Evolutionary conservation across 2,113 vertebrate genomes (phyloP).

Genomic region (Tor tambroides): DNA sequence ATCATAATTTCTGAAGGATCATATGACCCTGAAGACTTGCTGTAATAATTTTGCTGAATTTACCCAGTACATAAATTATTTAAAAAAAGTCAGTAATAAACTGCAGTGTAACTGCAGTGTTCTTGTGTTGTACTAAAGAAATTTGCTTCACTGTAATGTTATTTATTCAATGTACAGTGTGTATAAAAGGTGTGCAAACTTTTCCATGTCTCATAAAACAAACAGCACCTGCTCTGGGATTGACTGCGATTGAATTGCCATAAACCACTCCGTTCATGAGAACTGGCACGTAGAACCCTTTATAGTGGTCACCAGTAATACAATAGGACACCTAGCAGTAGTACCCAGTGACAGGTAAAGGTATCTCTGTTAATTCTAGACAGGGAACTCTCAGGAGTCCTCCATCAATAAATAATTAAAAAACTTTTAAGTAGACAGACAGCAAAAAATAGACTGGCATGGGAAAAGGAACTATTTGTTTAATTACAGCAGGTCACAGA

Average conservation of each 20-base stretch:
- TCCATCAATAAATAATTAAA: slow-evolving; percentile 53
- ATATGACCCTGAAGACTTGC: background rate
- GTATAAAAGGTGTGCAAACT: background rate
- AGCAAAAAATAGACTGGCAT: slow-evolving; percentile 34
- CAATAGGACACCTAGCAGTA: slow-evolving; percentile 42
- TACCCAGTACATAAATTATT: background rate
- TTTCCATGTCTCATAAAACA: background rate
- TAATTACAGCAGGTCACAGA: slow-evolving; percentile 45
- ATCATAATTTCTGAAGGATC: background rate
- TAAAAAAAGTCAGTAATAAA: background rate
- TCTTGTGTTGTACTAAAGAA: background rate
- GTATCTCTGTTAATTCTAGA: slow-evolving; percentile 53
- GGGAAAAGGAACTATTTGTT: slow-evolving; percentile 41
- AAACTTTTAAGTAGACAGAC: slow-evolving; percentile 3
- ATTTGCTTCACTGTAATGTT: background rate
- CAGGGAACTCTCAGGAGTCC: slow-evolving; percentile 22
- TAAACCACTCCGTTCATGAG: background rate
- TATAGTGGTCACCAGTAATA: slow-evolving; percentile 39
- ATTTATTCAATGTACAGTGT: background rate
- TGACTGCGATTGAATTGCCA: background rate
- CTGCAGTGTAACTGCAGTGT: too few species aligned
- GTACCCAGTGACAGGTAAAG: slow-evolving; percentile 44
- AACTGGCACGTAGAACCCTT: background rate
- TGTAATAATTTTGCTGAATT: background rate
- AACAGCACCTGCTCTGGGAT: background rate